Percentiles rank a stretch among this genome's conserved stretches.
Conservation (phyloP, 2,888 invertebrate species). For the Bombyx huttoni region DNA sequence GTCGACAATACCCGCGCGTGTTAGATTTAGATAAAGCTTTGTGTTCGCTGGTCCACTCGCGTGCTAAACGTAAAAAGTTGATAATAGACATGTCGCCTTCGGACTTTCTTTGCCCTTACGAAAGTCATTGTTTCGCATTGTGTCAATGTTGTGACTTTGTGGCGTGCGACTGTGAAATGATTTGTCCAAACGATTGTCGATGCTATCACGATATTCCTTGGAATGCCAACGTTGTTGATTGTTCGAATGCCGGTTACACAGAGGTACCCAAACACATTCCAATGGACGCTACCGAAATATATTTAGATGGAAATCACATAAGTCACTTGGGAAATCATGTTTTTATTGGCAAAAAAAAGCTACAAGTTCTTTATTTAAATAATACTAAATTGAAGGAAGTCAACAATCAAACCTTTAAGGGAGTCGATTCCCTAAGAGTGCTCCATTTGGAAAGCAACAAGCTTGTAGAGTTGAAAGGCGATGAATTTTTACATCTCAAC, state of each 20-base stretch:
- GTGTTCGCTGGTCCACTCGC: constrained; percentile 80
- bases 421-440: constrained; percentile 79
- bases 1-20: constrained; percentile 82
- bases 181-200: constrained; percentile 87
- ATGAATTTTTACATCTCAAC: constrained; percentile 83
- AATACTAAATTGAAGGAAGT: constrained; percentile 81
- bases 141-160: constrained; percentile 93
- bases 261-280: constrained; percentile 84
- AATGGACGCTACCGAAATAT: constrained; percentile 91
- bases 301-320: constrained; percentile 87
- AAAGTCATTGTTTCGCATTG: constrained; percentile 86
- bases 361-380: constrained; percentile 83
- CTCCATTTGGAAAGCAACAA: constrained; percentile 85
- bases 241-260: constrained; percentile 80
- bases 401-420: constrained; percentile 87
- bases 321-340: constrained; percentile 85
- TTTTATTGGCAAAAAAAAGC: constrained; percentile 87
- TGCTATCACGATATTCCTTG: constrained; percentile 90
- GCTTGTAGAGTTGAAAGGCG: constrained; percentile 80
- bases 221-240: constrained; percentile 88
- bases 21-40: constrained; percentile 84
- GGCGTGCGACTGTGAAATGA: constrained; percentile 93
- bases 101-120: constrained; percentile 86
- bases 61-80: constrained; percentile 79
- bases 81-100: constrained; percentile 79